phyloP scores from a whole-genome alignment of 2,797 vertebrate genomes.

The Semotilus atromaculatus region DNA sequence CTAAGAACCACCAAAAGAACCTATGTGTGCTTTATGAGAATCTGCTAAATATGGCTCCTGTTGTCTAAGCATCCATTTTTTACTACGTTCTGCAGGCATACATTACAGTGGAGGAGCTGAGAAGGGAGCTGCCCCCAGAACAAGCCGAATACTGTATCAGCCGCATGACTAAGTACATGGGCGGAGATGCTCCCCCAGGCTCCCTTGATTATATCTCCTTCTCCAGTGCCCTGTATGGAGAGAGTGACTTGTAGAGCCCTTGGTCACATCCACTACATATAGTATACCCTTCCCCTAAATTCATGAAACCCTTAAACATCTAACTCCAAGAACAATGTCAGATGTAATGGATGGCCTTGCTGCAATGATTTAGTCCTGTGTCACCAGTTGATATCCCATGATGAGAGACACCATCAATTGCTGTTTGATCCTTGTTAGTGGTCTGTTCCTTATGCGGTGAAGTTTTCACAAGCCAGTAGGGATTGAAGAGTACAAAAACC shows the following conservation, averaged over 20 bases:
- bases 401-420: background rate
- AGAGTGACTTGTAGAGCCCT: constrained; percentile 85
- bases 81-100: constrained; percentile 74
- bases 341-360: constrained; percentile 9
- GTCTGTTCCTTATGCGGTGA: background rate
- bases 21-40: background rate
- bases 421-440: constrained; percentile 1
- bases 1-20: background rate
- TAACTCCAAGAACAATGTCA: constrained; percentile 26
- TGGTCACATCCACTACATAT: constrained; percentile 11
- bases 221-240: constrained; percentile 90
- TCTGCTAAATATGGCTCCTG: background rate
- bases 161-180: constrained; percentile 85
- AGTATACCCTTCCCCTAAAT: constrained; percentile 18
- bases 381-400: background rate
- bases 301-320: constrained; percentile 7
- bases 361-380: constrained; percentile 12
- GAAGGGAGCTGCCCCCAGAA: constrained; percentile 85
- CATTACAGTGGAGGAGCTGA: constrained; percentile 88
- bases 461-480: background rate
- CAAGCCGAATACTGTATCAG: constrained; percentile 92
- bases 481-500: constrained; percentile 10
- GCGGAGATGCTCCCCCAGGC: constrained; percentile 71
- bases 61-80: background rate
- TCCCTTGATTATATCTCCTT: constrained; percentile 92